Evolutionary conservation across 2,797 vertebrate genomes (phyloP).

Genomic region (Hoplostethus atlanticus): DNA sequence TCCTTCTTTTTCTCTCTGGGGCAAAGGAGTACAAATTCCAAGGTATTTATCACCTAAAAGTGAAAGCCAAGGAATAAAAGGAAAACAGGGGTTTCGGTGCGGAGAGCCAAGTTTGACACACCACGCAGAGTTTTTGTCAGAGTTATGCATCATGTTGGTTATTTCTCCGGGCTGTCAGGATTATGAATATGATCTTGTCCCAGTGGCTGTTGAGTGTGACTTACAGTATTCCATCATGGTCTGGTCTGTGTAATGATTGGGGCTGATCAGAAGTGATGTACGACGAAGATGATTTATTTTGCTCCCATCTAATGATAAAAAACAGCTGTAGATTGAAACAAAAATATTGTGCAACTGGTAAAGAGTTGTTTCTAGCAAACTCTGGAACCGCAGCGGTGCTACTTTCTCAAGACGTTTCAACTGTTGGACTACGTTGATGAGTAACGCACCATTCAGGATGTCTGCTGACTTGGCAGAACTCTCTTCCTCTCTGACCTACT

Average conservation of each 20-base stretch:
- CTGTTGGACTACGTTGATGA: neutral
- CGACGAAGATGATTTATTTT: conserved; percentile 53
- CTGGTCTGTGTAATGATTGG: conserved; percentile 35
- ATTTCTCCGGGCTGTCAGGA: conserved; percentile 36
- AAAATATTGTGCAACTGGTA: conserved; percentile 46
- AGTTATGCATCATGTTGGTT: conserved; percentile 27
- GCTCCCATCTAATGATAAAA: conserved; percentile 60
- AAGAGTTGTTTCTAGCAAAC: conserved; percentile 11
- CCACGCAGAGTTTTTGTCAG: conserved; percentile 12
- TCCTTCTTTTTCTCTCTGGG: conserved; percentile 29
- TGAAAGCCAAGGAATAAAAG: conserved; percentile 52
- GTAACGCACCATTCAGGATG: neutral
- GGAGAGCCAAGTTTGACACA: conserved; percentile 50
- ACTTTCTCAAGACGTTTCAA: conserved; percentile 2
- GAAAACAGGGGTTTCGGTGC: conserved; percentile 7
- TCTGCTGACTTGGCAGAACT: neutral
- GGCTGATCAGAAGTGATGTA: conserved; percentile 63
- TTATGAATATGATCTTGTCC: conserved; percentile 34
- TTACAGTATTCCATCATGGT: conserved; percentile 52
- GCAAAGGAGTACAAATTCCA: conserved; percentile 60
- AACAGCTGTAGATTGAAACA: conserved; percentile 60
- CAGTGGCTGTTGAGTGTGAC: conserved; percentile 27
- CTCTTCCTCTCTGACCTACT: neutral
- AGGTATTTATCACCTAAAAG: conserved; percentile 65
- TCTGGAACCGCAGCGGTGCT: conserved; percentile 4